Evolutionary conservation across 1,140 invertebrate genomes (phyloP).

Genomic region (Drosophila sp.): DNA sequence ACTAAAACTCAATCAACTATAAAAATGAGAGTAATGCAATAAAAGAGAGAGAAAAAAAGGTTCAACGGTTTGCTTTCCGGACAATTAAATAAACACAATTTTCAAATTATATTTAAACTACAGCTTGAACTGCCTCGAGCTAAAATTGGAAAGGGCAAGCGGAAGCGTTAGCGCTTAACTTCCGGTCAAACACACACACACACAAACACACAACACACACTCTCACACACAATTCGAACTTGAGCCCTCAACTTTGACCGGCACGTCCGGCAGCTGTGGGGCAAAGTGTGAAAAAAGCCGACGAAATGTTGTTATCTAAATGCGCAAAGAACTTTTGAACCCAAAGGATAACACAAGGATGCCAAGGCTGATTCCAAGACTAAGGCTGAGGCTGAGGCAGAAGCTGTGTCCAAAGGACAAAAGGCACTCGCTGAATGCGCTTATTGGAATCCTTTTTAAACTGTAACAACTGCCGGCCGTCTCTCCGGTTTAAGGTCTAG

Average conservation of each 20-base stretch:
- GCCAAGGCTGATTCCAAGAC: neutral
- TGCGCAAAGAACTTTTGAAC: constrained; percentile 71
- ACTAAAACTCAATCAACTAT: constrained; percentile 63
- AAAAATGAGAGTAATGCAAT: constrained; percentile 50
- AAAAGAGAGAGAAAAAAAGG: constrained; percentile 23
- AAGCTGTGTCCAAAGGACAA: constrained; percentile 51
- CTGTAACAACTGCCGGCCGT: constrained; percentile 60
- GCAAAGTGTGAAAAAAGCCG: constrained; percentile 79
- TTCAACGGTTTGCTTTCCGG: constrained; percentile 63
- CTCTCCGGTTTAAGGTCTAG: neutral
- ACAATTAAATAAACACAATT: constrained; percentile 83
- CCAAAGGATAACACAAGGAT: constrained; percentile 62
- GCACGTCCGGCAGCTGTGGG: constrained; percentile 54
- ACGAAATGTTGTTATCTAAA: constrained; percentile 78
- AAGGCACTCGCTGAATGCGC: constrained; percentile 65
- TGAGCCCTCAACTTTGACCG: constrained; percentile 65
- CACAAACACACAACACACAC: constrained; percentile 6
- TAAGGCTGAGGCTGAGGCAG: too few relatives aligned
- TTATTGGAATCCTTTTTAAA: constrained; percentile 81
- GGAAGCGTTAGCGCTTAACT: constrained; percentile 53
- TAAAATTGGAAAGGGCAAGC: constrained; percentile 13
- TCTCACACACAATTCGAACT: constrained; percentile 38
- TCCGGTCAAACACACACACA: constrained; percentile 63
- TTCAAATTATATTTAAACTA: constrained; percentile 83
- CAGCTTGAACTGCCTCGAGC: constrained; percentile 10